phyloP scores from a whole-genome alignment of 2,797 vertebrate genomes.

The Serranus cabrilla region DNA sequence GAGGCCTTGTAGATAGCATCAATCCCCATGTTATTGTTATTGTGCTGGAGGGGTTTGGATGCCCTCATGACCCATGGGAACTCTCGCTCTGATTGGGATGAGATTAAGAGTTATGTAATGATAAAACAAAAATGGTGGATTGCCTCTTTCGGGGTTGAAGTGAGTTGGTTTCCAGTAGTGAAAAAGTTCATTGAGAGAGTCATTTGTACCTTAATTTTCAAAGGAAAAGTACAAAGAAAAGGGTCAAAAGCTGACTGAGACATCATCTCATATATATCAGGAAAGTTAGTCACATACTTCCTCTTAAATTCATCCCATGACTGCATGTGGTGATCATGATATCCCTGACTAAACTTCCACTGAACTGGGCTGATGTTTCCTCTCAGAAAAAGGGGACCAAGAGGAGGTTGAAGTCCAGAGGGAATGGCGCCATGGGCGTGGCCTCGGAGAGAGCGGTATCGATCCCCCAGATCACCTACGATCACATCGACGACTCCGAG shows the following conservation, averaged over 20 bases:
- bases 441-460: slow-evolving; percentile 82
- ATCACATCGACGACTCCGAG: slow-evolving; percentile 84
- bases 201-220: too few relatives aligned
- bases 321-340: too few relatives aligned
- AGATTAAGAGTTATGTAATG: too few relatives aligned
- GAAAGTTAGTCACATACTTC: not conserved
- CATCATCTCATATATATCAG: not conserved
- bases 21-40: not conserved
- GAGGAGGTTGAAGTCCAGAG: slow-evolving; percentile 85
- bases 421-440: slow-evolving; percentile 83
- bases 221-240: too few relatives aligned
- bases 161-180: too few relatives aligned
- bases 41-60: not conserved
- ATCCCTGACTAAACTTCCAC: too few relatives aligned
- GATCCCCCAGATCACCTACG: slow-evolving; percentile 90
- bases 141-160: too few relatives aligned
- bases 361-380: slow-evolving; percentile 13
- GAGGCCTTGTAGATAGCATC: not conserved
- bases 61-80: not conserved
- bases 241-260: too few relatives aligned
- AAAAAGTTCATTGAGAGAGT: too few relatives aligned
- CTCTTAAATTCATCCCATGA: not conserved
- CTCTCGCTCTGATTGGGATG: too few relatives aligned
- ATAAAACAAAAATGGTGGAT: too few relatives aligned
- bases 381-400: slow-evolving; percentile 88